These are phyloP conservation scores for Indicator maculatus DNA, from an alignment of 2,113 vertebrate genomes.

Conservation along the genomic window DNA sequence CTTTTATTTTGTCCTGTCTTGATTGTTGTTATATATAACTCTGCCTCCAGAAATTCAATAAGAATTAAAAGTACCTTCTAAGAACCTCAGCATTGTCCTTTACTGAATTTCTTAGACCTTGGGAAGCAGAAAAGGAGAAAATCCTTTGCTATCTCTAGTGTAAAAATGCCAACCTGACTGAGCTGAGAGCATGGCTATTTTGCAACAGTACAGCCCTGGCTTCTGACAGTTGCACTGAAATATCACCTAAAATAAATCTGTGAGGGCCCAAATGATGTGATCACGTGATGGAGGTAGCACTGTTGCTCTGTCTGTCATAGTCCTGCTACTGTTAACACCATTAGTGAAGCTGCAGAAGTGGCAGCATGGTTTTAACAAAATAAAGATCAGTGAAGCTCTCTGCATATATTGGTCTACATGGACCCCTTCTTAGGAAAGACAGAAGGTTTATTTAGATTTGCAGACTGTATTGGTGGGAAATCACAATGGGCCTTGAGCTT, in stretches of 20 bases:
- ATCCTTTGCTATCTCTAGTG: not conserved
- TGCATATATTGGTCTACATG: not conserved
- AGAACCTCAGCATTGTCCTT: not conserved
- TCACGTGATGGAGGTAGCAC: not conserved
- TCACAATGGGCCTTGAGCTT: not conserved
- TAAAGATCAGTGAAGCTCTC: not conserved
- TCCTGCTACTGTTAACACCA: not conserved
- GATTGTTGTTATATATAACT: conserved; percentile 2
- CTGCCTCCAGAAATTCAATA: conserved; percentile 14
- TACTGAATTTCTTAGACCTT: not conserved
- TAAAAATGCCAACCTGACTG: not conserved
- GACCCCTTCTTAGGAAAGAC: not conserved
- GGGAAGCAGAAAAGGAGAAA: not conserved
- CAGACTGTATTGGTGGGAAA: not conserved
- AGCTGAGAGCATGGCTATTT: not conserved
- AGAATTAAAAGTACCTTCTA: not conserved
- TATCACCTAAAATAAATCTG: not conserved
- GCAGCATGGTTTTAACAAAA: not conserved
- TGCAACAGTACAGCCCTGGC: not conserved
- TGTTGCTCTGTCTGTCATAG: not conserved
- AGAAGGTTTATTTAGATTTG: not conserved
- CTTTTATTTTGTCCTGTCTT: conserved; percentile 23
- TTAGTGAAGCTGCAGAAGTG: not conserved
- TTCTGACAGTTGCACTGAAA: not conserved
- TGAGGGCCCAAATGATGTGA: not conserved